Base-by-base conservation (phyloP, 2,797 vertebrate species). In the Acropternis orthonyx region DNA sequence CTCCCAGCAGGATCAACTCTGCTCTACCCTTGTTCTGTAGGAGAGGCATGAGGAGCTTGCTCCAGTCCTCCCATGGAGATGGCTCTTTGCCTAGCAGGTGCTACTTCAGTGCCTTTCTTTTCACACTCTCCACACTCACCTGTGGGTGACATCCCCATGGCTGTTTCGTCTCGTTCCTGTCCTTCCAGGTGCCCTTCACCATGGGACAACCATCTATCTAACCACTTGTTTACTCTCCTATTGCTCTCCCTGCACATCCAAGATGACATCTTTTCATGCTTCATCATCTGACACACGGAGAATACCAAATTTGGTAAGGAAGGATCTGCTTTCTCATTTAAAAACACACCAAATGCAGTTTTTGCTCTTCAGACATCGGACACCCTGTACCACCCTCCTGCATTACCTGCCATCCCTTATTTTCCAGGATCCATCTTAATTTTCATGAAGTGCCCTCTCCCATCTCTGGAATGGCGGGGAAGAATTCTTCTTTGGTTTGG, bases 1-100 rank as follows among this genome's bases (percentile, higher is more conserved):
- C 76, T 96, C 66, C 66, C 18, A 63, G 88, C 76, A 86, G 89
- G 95, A 91, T 68, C 83, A 95, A 68, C 89, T 65, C 88, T 39
- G 66, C 81, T 91, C 54, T 12, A 84, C 80, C 79, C 83, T 54
- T 0, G 2, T 62, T 86, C 79, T 84, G 51, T 85, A 66, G n/a
- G 61, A 48, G 46, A 75, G 63, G 12, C 52, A 27, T 1, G 44
- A 28, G 37, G 16, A n/a, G 34, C 72, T 88, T 17, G 10, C 12
- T 27, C 81, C 78, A 44, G 55, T 14, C 48, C 62, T 54, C 4
- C 12, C 48, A 6, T 2, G 48, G 7, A 1, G 5, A 8, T 14
- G 37, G 7, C 9, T 69, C 34, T 17, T 48, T 71, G 11, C 19
- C 46, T 63, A 32, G 23, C 2, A 22, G 71, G 13, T 89, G 20